Evolutionary conservation across 2,888 invertebrate species (phyloP).

Genomic region (Aproaerema taeniolella): DNA sequence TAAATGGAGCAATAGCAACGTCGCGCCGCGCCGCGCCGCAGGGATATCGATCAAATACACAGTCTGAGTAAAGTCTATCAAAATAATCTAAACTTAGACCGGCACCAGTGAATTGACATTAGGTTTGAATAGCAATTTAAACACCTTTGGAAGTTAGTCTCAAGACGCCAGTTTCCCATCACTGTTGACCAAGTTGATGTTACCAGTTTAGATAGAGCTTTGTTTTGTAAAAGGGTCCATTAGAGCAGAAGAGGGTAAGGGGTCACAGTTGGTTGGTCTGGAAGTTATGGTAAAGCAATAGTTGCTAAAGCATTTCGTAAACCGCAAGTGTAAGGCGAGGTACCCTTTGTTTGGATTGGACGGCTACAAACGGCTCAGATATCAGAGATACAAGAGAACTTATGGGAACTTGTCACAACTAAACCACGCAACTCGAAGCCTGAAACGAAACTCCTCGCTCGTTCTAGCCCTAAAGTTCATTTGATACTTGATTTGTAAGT

Average conservation of each 20-base stretch:
- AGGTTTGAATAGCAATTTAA: conserved; percentile 49
- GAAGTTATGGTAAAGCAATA: conserved; percentile 41
- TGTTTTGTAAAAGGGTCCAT: conserved; percentile 28
- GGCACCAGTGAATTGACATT: conserved; percentile 29
- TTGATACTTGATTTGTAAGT: too few relatives aligned
- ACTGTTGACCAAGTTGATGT: conserved; percentile 30
- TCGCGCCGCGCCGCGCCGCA: too few relatives aligned
- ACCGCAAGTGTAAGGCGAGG: conserved; percentile 47
- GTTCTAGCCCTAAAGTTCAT: too few relatives aligned
- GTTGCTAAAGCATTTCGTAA: conserved; percentile 56
- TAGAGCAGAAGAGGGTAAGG: conserved; percentile 22
- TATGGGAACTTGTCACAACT: conserved; percentile 3
- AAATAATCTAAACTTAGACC: not conserved
- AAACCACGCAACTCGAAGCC: not conserved
- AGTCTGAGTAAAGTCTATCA: too few relatives aligned
- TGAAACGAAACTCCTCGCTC: too few relatives aligned
- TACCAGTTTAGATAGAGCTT: conserved; percentile 45
- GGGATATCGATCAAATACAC: too few relatives aligned
- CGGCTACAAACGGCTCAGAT: conserved; percentile 33
- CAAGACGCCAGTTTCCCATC: conserved; percentile 45
- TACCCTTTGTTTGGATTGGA: conserved; percentile 50
- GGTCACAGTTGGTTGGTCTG: conserved; percentile 35
- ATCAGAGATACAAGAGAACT: conserved; percentile 22
- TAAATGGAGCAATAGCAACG: too few relatives aligned
- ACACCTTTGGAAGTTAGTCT: conserved; percentile 46